Conservation (phyloP, 2,888 invertebrate species). For the Chalcis sispes region DNA sequence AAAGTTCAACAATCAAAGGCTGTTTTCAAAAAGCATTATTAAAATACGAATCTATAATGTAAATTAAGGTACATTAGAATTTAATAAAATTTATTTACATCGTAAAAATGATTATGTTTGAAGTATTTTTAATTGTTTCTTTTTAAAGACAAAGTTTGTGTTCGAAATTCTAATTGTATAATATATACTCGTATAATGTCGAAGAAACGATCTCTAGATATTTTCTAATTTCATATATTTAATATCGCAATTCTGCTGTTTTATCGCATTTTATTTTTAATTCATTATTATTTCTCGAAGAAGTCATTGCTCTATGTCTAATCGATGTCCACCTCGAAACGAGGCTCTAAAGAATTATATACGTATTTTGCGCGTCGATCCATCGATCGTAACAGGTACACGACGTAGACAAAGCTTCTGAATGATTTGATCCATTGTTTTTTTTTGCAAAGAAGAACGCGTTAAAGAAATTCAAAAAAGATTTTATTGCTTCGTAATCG, state of each 20-base stretch:
- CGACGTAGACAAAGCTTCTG: constrained; percentile 50
- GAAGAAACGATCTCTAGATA: constrained; percentile 52
- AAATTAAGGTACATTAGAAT: constrained; percentile 30
- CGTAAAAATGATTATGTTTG: constrained; percentile 19
- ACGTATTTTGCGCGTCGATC: constrained; percentile 54
- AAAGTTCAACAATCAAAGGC: not conserved
- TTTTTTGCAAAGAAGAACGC: constrained; percentile 19
- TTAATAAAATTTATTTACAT: constrained; percentile 43
- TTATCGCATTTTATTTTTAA: constrained; percentile 36
- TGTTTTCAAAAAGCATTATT: no score
- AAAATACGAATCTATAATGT: not conserved
- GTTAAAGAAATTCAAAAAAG: constrained; percentile 21
- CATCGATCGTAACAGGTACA: constrained; percentile 57
- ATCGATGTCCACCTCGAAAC: constrained; percentile 47
- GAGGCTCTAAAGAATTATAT: constrained; percentile 43
- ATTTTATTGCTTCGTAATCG: constrained; percentile 13
- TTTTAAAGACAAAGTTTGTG: constrained; percentile 51
- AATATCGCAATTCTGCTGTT: constrained; percentile 33
- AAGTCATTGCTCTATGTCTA: constrained; percentile 53
- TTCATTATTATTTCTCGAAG: constrained; percentile 35
- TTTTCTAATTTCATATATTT: constrained; percentile 48
- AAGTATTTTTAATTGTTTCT: constrained; percentile 23
- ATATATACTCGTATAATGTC: constrained; percentile 30
- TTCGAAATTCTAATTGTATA: constrained; percentile 51
- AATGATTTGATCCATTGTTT: constrained; percentile 30